A percentile compares a stretch with the other conserved stretches of the same genome.
Evolutionary conservation across 1,140 invertebrate species (phyloP).

Genomic region (Macrobrachium rosenbergii): DNA sequence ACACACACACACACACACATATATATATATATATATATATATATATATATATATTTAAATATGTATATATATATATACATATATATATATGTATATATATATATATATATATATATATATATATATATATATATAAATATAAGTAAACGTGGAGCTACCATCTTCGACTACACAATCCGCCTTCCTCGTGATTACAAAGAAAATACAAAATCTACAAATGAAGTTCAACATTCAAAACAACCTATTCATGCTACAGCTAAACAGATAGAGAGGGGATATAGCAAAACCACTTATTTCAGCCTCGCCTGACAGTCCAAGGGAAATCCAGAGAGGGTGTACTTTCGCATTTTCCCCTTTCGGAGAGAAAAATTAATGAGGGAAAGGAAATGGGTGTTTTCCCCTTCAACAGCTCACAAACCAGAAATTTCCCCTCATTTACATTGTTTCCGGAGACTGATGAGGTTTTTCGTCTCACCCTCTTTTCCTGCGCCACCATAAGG

Average conservation of each 20-base stretch:
- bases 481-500: no score
- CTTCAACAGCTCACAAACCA: neutral
- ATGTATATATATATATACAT: neutral
- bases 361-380: neutral
- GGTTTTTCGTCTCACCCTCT: neutral
- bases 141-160: no score
- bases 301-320: no score
- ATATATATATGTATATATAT: neutral
- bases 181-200: no score
- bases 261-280: no score
- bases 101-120: neutral
- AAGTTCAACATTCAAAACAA: no score
- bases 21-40: constrained; percentile 11
- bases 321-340: neutral
- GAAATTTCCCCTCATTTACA: neutral
- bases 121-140: neutral
- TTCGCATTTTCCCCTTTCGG: no score
- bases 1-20: no score
- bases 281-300: no score
- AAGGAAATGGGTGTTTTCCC: neutral
- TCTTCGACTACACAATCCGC: no score
- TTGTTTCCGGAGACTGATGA: neutral
- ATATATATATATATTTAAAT: neutral
- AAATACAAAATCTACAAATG: no score
- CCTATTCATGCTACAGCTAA: no score